Evolutionary conservation across 2,888 invertebrate species (phyloP), one percentile per base, ranked within the genome.

Genomic region (Perithous albicinctus): DNA sequence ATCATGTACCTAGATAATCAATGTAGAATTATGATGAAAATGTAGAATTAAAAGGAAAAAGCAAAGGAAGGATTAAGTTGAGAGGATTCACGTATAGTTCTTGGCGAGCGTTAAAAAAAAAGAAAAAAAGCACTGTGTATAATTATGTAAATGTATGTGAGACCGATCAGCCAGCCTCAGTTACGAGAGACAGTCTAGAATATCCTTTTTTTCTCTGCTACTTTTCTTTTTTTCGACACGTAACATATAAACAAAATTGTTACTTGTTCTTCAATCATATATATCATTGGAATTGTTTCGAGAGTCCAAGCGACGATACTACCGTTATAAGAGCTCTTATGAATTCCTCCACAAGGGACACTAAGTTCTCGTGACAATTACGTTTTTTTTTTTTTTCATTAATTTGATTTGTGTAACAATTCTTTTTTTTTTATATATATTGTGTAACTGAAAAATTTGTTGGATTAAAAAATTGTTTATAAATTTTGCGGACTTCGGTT

Each of bases 1-100:
- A 86, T 85, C 83, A 86, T 85, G 88, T 87, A 88, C 85, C 84
- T 91, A 89, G 88, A 88, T 91, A 90, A 90, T 88, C 86, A 87
- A 88, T 87, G 87, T 89, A 89, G 87, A 88, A 87, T 88, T 89
- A 89, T 87, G 84, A 88, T 87, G 86, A 86, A 88, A 87, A 85
- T 88, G 88, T 85, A 84, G 81, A 72, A 61, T 66, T 81, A 80
- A 61, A 83, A 59, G 59, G 56, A 63, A 15, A 66, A 72, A 80
- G 56, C 26, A 80, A 67, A 81, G 29, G 3, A 29, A 29, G 5
- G 29, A 77, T 35, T 72, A 74, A 69, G 61, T 15, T 59, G 67
- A 26, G 69, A 63, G 43, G 38, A 38, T 78, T 80, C 59, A 64
- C 63, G 69, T 76, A 73, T 69, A 69, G 74, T 80, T 73, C 80